Conservation (phyloP, 2,888 invertebrate species). For the Nemurella pictetii region DNA sequence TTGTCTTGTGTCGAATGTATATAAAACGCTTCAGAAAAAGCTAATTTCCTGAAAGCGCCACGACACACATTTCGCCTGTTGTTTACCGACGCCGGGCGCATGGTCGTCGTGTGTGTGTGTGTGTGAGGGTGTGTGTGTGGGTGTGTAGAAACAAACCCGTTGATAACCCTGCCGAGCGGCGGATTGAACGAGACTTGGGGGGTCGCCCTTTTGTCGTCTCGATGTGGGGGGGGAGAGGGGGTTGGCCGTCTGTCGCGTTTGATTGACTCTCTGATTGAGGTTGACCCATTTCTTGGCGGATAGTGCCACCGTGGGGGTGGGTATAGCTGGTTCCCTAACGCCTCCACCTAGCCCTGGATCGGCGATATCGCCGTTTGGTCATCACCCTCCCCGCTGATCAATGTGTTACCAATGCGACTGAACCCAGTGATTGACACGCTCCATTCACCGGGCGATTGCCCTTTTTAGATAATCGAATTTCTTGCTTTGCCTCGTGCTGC, state of each 20-base stretch:
- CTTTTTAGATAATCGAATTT: constrained; percentile 3
- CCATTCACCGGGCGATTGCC: background rate
- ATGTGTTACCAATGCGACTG: background rate
- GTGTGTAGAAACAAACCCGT: too few species aligned
- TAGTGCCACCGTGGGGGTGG: background rate
- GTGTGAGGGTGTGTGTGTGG: too few species aligned
- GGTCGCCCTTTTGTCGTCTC: background rate
- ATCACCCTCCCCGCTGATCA: background rate
- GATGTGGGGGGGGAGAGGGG: too few species aligned
- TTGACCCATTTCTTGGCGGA: constrained; percentile 16
- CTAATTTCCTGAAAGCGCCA: constrained; percentile 36
- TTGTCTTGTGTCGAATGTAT: constrained; percentile 31
- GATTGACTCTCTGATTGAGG: constrained; percentile 14
- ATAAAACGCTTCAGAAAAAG: constrained; percentile 16
- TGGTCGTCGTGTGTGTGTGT: background rate
- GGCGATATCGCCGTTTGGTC: constrained; percentile 25
- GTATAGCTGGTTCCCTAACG: background rate
- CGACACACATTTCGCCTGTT: constrained; percentile 14
- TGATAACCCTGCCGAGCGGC: too few species aligned
- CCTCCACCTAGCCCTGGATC: background rate
- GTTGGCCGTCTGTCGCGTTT: background rate
- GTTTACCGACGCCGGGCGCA: background rate
- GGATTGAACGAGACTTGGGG: background rate
- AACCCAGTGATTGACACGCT: background rate
- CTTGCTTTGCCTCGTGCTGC: background rate